Percentiles rank a stretch among this genome's conserved stretches.
phyloP scores from a whole-genome alignment of 1,140 invertebrate species.

The Ceratina australensis region DNA sequence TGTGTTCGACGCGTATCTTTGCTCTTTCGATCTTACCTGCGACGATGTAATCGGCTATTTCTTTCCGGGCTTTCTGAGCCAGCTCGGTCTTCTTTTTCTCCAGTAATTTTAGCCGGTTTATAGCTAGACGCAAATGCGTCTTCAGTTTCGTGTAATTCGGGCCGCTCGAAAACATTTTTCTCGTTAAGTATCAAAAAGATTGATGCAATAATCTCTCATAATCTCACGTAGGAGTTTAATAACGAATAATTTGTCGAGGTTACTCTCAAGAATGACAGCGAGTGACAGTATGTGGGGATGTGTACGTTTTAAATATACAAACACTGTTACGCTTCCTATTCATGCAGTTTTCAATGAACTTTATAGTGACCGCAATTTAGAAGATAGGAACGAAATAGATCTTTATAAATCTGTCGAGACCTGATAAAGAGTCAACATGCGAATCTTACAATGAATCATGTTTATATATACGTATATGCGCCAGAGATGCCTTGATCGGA shows the following conservation, averaged over 20 bases:
- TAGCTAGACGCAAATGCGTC: slow-evolving; percentile 94
- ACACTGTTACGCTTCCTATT: too few relatives aligned
- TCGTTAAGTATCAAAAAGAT: slow-evolving; percentile 1
- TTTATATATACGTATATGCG: too few relatives aligned
- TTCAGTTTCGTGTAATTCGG: slow-evolving; percentile 97
- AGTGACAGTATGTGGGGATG: not conserved
- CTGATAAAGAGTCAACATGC: too few relatives aligned
- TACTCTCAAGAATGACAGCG: not conserved
- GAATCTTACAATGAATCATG: too few relatives aligned
- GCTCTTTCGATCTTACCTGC: slow-evolving; percentile 95
- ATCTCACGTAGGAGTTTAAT: not conserved
- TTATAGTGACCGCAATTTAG: too few relatives aligned
- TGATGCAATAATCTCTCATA: slow-evolving; percentile 16
- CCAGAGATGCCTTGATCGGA: too few relatives aligned
- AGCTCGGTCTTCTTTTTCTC: slow-evolving; percentile 99
- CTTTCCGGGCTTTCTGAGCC: slow-evolving; percentile 95
- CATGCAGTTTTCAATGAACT: too few relatives aligned
- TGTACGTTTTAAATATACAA: too few relatives aligned
- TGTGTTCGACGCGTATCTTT: slow-evolving; percentile 98
- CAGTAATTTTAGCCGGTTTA: slow-evolving; percentile 95
- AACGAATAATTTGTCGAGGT: not conserved
- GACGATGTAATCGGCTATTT: slow-evolving; percentile 98
- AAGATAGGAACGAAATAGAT: too few relatives aligned
- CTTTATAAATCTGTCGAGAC: too few relatives aligned
- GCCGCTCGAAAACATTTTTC: slow-evolving; percentile 90